Percentiles rank a stretch among this genome's conserved stretches.
Evolutionary conservation across 2,797 vertebrate species (phyloP).

Genomic region (Oreochromis mossambicus): DNA sequence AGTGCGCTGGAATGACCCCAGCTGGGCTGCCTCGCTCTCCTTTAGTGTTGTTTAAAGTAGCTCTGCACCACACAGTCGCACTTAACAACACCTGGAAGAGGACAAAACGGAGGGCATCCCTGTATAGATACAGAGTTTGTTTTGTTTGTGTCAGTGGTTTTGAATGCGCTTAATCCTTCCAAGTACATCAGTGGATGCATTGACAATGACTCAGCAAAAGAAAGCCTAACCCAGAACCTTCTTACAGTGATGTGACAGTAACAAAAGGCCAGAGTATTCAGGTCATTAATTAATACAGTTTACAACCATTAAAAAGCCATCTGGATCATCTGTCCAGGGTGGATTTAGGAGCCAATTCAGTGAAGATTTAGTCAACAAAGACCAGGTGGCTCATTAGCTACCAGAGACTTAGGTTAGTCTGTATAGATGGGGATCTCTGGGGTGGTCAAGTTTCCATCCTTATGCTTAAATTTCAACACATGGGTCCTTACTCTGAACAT

Average conservation of each 20-base stretch:
- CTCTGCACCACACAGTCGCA: background rate
- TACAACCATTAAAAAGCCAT: constrained; percentile 68
- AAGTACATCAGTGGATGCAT: constrained; percentile 14
- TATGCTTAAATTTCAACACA: constrained; percentile 75
- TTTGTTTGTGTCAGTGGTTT: constrained; percentile 29
- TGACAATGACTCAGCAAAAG: constrained; percentile 25
- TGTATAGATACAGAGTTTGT: constrained; percentile 24
- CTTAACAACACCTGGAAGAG: constrained; percentile 26
- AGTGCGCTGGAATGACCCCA: constrained; percentile 64
- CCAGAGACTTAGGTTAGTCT: constrained; percentile 56
- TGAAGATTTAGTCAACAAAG: constrained; percentile 75
- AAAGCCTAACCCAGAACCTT: constrained; percentile 19
- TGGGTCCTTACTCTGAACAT: constrained; percentile 58
- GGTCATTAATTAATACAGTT: constrained; percentile 73
- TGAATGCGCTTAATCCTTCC: constrained; percentile 40
- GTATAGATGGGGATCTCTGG: constrained; percentile 46
- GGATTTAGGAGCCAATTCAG: constrained; percentile 65
- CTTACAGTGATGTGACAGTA: constrained; percentile 35
- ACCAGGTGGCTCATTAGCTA: constrained; percentile 71
- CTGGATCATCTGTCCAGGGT: constrained; percentile 68
- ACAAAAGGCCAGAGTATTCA: constrained; percentile 53
- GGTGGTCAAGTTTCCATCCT: constrained; percentile 75
- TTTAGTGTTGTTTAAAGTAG: constrained; percentile 16
- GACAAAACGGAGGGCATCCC: background rate
- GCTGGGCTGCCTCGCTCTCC: constrained; percentile 44